phyloP scores from a whole-genome alignment of 92 coral and sea anemone species.

The Montipora capitata region DNA sequence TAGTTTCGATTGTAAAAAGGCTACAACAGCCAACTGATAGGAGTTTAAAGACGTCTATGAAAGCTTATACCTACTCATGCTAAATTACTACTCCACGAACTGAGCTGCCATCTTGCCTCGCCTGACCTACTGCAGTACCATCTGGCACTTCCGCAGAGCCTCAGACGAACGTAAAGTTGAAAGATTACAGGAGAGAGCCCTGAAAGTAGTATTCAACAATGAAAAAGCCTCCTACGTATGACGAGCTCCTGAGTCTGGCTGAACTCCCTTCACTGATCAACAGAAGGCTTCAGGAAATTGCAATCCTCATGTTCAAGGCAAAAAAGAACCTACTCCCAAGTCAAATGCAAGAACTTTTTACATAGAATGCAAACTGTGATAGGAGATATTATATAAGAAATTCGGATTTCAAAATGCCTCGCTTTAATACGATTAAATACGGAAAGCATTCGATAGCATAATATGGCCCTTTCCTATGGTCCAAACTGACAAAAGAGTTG shows the following conservation, averaged over 20 bases:
- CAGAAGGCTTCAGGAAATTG: constrained; percentile 35
- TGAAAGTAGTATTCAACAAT: constrained; percentile 17
- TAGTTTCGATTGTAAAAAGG: background rate
- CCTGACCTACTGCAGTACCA: constrained; percentile 26
- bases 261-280: constrained; percentile 27
- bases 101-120: constrained; percentile 27
- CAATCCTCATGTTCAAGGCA: constrained; percentile 14
- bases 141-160: constrained; percentile 49
- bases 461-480: too few species aligned
- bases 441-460: too few species aligned
- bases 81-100: constrained; percentile 4
- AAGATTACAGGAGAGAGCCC: constrained; percentile 50
- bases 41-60: background rate
- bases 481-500: too few species aligned
- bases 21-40: constrained; percentile 1
- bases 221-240: constrained; percentile 1
- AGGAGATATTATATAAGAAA: too few species aligned
- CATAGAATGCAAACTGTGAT: too few species aligned
- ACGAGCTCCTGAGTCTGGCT: constrained; percentile 13
- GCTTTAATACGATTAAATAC: too few species aligned
- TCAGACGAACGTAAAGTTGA: constrained; percentile 20
- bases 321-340: background rate
- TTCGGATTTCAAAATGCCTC: too few species aligned
- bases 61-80: constrained; percentile 13
- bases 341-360: too few species aligned